Evolutionary conservation across 2,888 invertebrate genomes (phyloP), one percentile per base, ranked within the genome.

Genomic region (Lasioglossum calceatum): DNA sequence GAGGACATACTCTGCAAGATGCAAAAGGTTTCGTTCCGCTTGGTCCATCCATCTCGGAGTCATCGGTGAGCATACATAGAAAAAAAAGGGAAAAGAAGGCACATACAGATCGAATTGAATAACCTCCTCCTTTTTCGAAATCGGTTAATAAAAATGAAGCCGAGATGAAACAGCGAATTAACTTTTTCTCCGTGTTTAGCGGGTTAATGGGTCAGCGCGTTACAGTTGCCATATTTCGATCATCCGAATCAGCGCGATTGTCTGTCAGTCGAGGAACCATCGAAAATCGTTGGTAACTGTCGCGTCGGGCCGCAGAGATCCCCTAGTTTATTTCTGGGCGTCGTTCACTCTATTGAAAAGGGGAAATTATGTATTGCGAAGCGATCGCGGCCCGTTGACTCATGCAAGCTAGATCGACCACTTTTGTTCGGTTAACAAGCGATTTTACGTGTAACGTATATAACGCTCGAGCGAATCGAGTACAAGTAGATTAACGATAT

Each of bases 281-380:
- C 44, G 77, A 67, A 67, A 81, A 44, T 73, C 61, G n/a, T 10
- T 27, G 14, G 54, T 50, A n/a, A 61, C 61, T 27, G 32, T 7
- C 27, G 4, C 47, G 16, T 42, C 50, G 50, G 32, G 12, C 2
- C 19, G n/a, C 16, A 8, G 12, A 32, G 27, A 42, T 39, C 10
- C 23, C 0, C 8, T 2, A 27, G 44, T 58, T 70, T 71, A 39
- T 42, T 76, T 71, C 14, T 23, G n/a, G 8, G 23, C 19, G 39
- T 2, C 16, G 39, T 23, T 71, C n/a, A 10, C 4, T 44, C 19
- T 12, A 42, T 44, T 19, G 76, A 61, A 76, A 47, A 47, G 44
- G 32, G 64, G 64, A 67, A 47, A 44, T 44, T 64, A 67, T 27
- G 23, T 42, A 67, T 75, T 39, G 16, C n/a, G 16, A 44, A 64